These are phyloP conservation scores for Rotaria magnacalcarata DNA, from an alignment of 2,888 invertebrate species.

Conservation along the genomic window DNA sequence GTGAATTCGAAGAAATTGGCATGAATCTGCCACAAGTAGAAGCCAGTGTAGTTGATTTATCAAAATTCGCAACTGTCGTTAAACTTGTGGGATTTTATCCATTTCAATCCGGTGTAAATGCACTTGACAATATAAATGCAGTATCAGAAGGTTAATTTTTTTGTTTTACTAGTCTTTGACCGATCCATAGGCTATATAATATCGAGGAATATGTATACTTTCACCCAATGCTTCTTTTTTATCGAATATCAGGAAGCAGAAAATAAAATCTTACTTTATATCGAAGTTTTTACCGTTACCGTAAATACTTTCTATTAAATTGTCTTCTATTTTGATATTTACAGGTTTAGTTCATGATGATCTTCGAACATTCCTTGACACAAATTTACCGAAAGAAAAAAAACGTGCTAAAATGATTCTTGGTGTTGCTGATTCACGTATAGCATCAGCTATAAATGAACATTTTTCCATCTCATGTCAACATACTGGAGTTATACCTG, in stretches of 20 bases:
- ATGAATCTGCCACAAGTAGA: constrained; percentile 80
- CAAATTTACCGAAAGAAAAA: constrained; percentile 73
- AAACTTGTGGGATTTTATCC: constrained; percentile 81
- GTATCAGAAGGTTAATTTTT: constrained; percentile 76
- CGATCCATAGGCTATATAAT: too few relatives aligned
- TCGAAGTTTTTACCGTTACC: too few relatives aligned
- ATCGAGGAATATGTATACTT: too few relatives aligned
- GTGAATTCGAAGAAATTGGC: constrained; percentile 90
- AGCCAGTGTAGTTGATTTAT: constrained; percentile 76
- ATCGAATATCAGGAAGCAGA: too few relatives aligned
- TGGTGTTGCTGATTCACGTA: constrained; percentile 82
- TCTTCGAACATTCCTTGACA: constrained; percentile 79
- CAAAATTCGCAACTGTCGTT: constrained; percentile 81
- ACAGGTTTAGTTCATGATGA: constrained; percentile 70
- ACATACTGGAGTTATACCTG: constrained; percentile 82
- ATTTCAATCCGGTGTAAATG: constrained; percentile 72
- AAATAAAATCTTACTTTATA: too few relatives aligned
- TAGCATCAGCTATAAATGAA: constrained; percentile 75
- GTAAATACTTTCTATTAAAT: too few relatives aligned
- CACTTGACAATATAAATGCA: constrained; percentile 88
- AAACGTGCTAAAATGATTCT: constrained; percentile 65
- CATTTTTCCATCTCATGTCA: constrained; percentile 73
- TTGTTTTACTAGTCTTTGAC: background rate
- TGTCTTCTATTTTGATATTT: background rate
- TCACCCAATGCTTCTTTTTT: too few relatives aligned